Conservation (phyloP, 1,140 invertebrate species). For the Oedothorax gibbosus region DNA sequence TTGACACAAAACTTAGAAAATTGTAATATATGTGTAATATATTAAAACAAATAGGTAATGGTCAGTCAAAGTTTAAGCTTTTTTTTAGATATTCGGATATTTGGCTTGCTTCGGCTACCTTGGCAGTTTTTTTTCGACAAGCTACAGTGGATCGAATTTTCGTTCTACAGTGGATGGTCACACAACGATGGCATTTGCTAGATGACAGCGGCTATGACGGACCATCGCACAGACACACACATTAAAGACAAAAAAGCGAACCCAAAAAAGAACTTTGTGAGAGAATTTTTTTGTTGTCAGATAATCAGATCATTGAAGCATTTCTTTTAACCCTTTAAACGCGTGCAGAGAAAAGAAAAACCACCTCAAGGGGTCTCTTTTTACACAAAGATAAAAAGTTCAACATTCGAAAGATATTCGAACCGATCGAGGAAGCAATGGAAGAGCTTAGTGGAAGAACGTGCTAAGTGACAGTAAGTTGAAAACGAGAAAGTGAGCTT, state of each 20-base stretch:
- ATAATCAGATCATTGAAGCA: conserved; percentile 55
- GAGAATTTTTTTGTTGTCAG: conserved; percentile 45
- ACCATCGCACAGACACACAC: conserved; percentile 43
- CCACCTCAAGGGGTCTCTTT: not conserved
- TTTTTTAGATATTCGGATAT: too few relatives aligned
- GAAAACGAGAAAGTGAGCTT: too few relatives aligned
- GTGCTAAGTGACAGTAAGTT: not conserved
- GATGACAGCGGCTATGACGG: conserved; percentile 30
- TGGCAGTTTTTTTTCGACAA: too few relatives aligned
- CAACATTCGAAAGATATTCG: conserved; percentile 47
- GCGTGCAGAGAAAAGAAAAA: conserved; percentile 22
- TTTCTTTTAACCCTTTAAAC: conserved; percentile 59
- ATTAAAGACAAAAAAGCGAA: not conserved
- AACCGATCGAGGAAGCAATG: conserved; percentile 36
- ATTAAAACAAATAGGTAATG: too few relatives aligned
- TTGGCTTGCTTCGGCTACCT: too few relatives aligned
- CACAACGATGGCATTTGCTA: conserved; percentile 7
- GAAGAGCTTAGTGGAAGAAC: not conserved
- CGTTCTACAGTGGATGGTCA: not conserved
- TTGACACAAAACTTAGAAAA: too few relatives aligned
- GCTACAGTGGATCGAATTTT: too few relatives aligned
- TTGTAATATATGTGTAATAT: too few relatives aligned
- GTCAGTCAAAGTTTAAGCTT: too few relatives aligned
- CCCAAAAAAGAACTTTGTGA: not conserved
- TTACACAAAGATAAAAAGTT: conserved; percentile 45